Base-by-base conservation (phyloP, 2,888 invertebrate genomes). In the Leucophenga maculata region DNA sequence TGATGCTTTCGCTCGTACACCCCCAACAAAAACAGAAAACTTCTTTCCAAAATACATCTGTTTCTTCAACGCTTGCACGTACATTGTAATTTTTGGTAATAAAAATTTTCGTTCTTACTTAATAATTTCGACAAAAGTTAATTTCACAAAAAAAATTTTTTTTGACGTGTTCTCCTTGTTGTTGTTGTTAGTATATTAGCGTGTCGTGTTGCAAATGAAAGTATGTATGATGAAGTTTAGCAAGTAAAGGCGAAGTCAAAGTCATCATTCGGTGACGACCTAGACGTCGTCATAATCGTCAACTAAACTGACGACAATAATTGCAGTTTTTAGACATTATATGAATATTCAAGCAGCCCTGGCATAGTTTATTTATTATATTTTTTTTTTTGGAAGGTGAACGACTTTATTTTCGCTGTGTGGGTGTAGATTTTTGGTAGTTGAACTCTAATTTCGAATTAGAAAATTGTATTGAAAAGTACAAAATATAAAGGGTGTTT, bases 41-140 rank as follows among this genome's bases (percentile, higher is more conserved):
- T 31, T 13, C 20, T 57, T 39, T 26, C 64, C 64, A 20, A 14
- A 18, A 11, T 9, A 44, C 6, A 67, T 60, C 16, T 32, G 32
- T 39, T 60, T 44, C 18, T 64, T 48, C 57, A 67, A 57, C 55
- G 46, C 55, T 71, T 76, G 78, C 75, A 72, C 75, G 77, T 72
- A 84, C 78, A 74, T 80, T 75, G 78, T 83, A 85, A 85, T 86
- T 85, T 85, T 82, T 73, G 82, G 84, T 79, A 76, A 86, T 85
- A 86, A 86, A 85, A 84, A 72, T 69, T 54, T 67, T 70, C 72
- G 75, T 79, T 70, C n/a, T 72, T 76, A 75, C 73, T 77, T 81
- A 72, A 79, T 83, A 84, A 84, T 84, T 84, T 76, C 69, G 68
- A 52, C 46, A 16, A 64, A 14, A 72, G 73, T 70, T 26, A 70